Percentiles rank a stretch among this genome's conserved stretches.
These are phyloP conservation scores for Hypsopygia costalis DNA, from an alignment of 2,888 invertebrate genomes.

Conservation along the genomic window DNA sequence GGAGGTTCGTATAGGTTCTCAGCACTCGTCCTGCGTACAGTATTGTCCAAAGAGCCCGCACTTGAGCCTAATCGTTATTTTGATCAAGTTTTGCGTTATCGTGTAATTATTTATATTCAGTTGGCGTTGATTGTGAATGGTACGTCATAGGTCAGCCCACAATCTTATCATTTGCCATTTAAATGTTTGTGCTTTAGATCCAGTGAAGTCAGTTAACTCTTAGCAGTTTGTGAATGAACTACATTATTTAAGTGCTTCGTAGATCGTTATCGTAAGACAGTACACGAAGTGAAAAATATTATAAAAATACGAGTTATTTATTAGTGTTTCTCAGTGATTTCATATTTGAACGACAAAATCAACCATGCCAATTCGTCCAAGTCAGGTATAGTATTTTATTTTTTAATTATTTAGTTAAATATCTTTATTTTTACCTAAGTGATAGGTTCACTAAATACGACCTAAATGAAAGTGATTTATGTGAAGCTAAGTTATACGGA, in stretches of 20 bases:
- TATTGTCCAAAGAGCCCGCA: constrained; percentile 27
- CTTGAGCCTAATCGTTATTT: constrained; percentile 58
- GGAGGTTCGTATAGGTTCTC: neutral
- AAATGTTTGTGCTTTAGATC: constrained; percentile 73
- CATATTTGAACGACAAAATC: constrained; percentile 32
- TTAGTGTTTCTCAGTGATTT: constrained; percentile 20
- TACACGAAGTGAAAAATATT: too few species aligned
- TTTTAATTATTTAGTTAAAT: neutral
- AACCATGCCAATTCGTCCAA: constrained; percentile 67
- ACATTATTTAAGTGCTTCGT: constrained; percentile 25
- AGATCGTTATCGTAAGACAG: constrained; percentile 17
- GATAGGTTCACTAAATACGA: too few species aligned
- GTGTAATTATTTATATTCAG: constrained; percentile 61
- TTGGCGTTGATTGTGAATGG: constrained; percentile 56
- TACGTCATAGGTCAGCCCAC: constrained; percentile 68
- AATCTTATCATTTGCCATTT: constrained; percentile 73
- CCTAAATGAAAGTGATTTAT: too few species aligned
- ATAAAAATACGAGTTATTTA: too few species aligned
- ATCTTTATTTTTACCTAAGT: constrained; percentile 1
- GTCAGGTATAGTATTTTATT: constrained; percentile 43
- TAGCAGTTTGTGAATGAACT: constrained; percentile 55
- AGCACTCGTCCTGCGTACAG: constrained; percentile 1
- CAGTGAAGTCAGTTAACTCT: constrained; percentile 70
- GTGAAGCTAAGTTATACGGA: too few species aligned
- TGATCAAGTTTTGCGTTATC: constrained; percentile 60